phyloP scores from a whole-genome alignment of 2,888 invertebrate genomes.

The Drosophila seclusa region DNA sequence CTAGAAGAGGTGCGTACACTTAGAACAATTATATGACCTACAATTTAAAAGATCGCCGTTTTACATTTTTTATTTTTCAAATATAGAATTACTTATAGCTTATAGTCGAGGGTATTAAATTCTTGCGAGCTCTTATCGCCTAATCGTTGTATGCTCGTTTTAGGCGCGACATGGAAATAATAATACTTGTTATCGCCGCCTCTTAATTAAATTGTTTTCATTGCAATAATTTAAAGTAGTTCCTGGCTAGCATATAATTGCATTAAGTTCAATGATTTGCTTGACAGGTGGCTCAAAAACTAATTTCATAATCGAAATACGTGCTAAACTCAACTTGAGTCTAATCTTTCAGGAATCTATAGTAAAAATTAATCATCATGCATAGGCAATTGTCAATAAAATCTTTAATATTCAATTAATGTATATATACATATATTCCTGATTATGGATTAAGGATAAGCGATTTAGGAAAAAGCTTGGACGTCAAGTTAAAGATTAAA shows the following conservation, averaged over 20 bases:
- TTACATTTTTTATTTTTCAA: too few relatives aligned
- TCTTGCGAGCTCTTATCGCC: background rate
- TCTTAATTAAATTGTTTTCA: background rate
- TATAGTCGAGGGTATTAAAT: background rate
- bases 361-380: background rate
- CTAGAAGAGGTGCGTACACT: slow-evolving; percentile 60
- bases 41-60: too few relatives aligned
- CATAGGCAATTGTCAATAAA: background rate
- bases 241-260: background rate
- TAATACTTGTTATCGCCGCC: background rate
- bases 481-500: background rate
- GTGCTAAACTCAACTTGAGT: background rate
- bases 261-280: background rate
- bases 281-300: background rate
- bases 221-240: background rate
- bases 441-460: background rate
- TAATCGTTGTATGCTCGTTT: too few relatives aligned
- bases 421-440: background rate
- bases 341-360: background rate
- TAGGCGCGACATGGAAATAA: background rate
- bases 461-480: background rate
- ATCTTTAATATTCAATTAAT: background rate
- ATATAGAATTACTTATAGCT: too few relatives aligned
- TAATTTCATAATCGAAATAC: background rate
- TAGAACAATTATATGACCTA: background rate